A percentile compares a stretch with the other conserved stretches of the same genome.
phyloP scores from a whole-genome alignment of 2,797 vertebrate genomes.

The Amniataba percoides region DNA sequence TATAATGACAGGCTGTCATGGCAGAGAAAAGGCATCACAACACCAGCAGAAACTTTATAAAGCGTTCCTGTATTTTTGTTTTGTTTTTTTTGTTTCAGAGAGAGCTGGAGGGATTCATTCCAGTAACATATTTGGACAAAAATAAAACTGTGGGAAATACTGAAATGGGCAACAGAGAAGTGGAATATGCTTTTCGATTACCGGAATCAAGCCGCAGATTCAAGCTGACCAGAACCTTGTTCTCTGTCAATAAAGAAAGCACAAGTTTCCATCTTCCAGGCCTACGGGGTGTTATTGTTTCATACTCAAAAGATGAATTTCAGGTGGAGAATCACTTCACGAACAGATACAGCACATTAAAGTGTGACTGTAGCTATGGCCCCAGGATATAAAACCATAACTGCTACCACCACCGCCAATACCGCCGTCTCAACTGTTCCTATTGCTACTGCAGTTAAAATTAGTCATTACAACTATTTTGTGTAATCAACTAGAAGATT shows the following conservation, averaged over 20 bases:
- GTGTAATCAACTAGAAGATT: constrained; percentile 28
- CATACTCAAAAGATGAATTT: not conserved
- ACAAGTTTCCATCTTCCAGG: not conserved
- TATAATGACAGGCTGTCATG: constrained; percentile 16
- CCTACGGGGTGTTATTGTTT: not conserved
- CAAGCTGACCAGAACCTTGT: not conserved
- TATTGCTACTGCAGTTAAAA: constrained; percentile 7
- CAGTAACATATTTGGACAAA: no score
- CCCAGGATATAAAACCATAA: not conserved
- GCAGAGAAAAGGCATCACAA: constrained; percentile 1
- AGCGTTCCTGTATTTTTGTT: not conserved
- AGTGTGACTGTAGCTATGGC: constrained; percentile 2
- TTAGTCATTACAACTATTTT: constrained; percentile 20
- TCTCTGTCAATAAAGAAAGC: not conserved
- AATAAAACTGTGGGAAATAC: no score
- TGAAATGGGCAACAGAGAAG: no score
- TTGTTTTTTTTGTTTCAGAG: not conserved
- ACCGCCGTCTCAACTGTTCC: not conserved
- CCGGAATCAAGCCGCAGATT: not conserved
- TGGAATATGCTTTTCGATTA: not conserved
- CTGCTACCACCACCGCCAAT: not conserved
- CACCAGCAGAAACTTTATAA: not conserved
- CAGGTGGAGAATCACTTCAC: not conserved
- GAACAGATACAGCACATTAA: constrained; percentile 8
- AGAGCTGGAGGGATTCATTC: no score